These are phyloP conservation scores for Gallirallus australis DNA, from an alignment of 2,797 vertebrate species.

Conservation along the genomic window DNA sequence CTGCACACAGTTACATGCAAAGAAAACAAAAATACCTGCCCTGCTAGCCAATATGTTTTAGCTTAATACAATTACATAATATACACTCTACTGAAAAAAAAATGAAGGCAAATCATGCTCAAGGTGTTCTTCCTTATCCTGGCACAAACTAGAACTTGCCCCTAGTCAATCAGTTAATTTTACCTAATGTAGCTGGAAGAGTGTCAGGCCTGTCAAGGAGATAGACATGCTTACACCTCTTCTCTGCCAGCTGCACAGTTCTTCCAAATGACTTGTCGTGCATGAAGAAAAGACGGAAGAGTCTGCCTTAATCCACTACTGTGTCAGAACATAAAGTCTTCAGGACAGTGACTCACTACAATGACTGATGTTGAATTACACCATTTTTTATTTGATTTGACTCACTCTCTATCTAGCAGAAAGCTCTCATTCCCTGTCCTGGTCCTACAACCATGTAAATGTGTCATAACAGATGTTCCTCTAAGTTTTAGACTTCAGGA, in stretches of 20 bases:
- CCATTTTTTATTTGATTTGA: conserved; percentile 32
- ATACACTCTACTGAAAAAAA: background rate
- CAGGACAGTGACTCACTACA: conserved; percentile 69
- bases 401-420: conserved; percentile 16
- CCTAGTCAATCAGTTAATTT: conserved; percentile 53
- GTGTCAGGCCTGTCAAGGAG: conserved; percentile 54
- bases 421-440: conserved; percentile 14
- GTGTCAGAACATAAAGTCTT: conserved; percentile 64
- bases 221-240: conserved; percentile 21
- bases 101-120: background rate
- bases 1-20: fast-evolving
- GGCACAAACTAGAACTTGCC: background rate
- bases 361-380: conserved; percentile 51
- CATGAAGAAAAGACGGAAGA: conserved; percentile 25
- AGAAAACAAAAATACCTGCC: background rate
- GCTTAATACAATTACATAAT: background rate
- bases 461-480: background rate
- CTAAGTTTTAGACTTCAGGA: background rate
- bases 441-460: background rate
- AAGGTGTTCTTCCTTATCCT: conserved; percentile 33
- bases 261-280: conserved; percentile 35
- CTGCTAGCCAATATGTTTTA: background rate
- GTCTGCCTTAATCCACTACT: conserved; percentile 23
- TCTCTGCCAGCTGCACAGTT: conserved; percentile 18
- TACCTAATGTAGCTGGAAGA: conserved; percentile 54